Evolutionary conservation across 2,113 vertebrate species (phyloP).

Genomic region (Perccottus glenii): DNA sequence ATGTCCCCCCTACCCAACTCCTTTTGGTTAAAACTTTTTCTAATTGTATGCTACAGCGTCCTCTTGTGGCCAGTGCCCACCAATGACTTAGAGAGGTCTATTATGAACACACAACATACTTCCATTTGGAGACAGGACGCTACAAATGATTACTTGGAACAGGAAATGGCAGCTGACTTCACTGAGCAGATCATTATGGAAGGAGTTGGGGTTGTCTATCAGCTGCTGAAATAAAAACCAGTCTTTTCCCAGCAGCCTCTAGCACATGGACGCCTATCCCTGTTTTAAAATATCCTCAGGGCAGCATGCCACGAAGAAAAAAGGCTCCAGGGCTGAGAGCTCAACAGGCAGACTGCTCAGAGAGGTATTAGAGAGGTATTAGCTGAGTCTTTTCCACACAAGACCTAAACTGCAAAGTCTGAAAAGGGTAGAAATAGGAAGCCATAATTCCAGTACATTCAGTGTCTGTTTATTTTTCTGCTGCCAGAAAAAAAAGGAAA

Average conservation of each 20-base stretch:
- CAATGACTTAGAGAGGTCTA: too few species aligned
- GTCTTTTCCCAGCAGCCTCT: slow-evolving; percentile 23
- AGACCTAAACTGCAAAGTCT: neutral
- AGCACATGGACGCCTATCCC: slow-evolving; percentile 41
- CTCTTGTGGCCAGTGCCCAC: slow-evolving; percentile 53
- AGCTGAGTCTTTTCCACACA: neutral
- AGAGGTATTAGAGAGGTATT: neutral
- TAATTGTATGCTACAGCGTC: slow-evolving; percentile 46
- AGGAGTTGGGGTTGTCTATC: neutral
- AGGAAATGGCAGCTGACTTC: slow-evolving; percentile 34
- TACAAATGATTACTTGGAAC: neutral
- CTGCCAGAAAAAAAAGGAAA: slow-evolving; percentile 73
- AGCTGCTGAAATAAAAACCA: slow-evolving; percentile 46
- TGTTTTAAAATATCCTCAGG: slow-evolving; percentile 56
- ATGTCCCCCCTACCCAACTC: too few species aligned
- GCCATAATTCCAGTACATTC: slow-evolving; percentile 59
- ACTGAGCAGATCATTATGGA: neutral
- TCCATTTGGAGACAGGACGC: neutral
- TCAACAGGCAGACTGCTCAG: slow-evolving; percentile 27
- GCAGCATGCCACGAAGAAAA: slow-evolving; percentile 39
- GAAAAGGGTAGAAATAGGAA: neutral
- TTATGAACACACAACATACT: neutral
- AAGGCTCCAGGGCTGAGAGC: slow-evolving; percentile 42
- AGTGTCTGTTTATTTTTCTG: slow-evolving; percentile 77
- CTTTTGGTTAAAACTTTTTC: neutral